Base-by-base conservation (phyloP, 37 sponge, comb jelly and placozoan species). In the Dysidea cf. avara region DNA sequence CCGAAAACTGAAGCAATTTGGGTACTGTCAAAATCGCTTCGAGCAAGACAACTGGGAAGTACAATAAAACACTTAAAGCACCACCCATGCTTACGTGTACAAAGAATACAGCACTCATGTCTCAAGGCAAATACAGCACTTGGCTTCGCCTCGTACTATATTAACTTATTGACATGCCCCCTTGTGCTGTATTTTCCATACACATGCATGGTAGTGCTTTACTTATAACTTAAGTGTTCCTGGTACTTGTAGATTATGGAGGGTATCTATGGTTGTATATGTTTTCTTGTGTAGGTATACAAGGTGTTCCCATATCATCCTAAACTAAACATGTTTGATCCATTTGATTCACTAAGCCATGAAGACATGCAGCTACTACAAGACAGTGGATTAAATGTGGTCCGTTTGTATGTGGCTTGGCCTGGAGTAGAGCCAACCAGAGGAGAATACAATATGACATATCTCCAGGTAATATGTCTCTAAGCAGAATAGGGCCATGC, bases 371-470 rank as follows among this genome's bases (percentile, higher is more conserved):
- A 68, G 14, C 79, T 89, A 36, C 71, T 89, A 2, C 59, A 61
- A 29, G 67, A 84, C 39, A 74, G 66, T 57, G 90, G 90, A n/a
- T 89, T 83, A 53, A 74, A 52, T n/a, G 71, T 80, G 24, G 85
- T 89, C 21, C 49, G 90, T 16, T 65, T 89, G n/a, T 89, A 74
- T 69, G 90, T 89, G 1, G 83, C 90, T 0, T 89, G 90, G 90
- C 84, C 76, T 6, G 90, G 90, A 20, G 77, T 83, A 2, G 90
- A 89, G 38, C 90, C 85, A 16, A 21, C 31, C 21, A 74, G 71
- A 54, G 90, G 79, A 20, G 39, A 61, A 29, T 89, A 89, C 59
- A 89, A 89, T 65, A 9, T 12, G 16, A 74, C 90, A 55, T 89
- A 89, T 38, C 64, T 89, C 4, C 75, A 84, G 73, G 90, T 88